Base-by-base conservation (phyloP, 2,113 vertebrate species). In the Spea bombifrons region DNA sequence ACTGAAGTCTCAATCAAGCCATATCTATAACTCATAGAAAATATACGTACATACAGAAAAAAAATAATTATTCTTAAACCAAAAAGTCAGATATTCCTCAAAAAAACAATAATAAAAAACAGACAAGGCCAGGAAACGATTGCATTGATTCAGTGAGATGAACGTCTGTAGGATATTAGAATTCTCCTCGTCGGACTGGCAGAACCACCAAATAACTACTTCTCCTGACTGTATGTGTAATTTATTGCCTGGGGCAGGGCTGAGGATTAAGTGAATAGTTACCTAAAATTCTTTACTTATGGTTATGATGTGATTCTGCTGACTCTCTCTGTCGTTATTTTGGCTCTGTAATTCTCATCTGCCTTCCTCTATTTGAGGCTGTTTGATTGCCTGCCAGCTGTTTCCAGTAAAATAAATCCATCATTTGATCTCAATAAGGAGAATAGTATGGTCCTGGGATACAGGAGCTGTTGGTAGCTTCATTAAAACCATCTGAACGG, bases 401-500 rank as follows among this genome's bases (percentile, higher is more conserved):
- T 59, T 66, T 79, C 70, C 63, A 73, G 70, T 17, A 57, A 78
- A 71, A 73, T 66, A 72, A 66, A 67, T 48, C 44, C 49, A 43
- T 73, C 5, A 46, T 66, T 65, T 76, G 9, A 68, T 65, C 57
- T 65, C 49, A 66, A 67, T 48, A 66, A 7, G 30, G 44, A 72
- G 43, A 59, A 9, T 47, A 30, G 30, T 30, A 70, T 73, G 70
- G 50, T 67, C 50, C 61, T 67, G n/a, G 13, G 67, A 53, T 66
- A 65, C 63, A 79, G 70, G 57, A 72, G 77, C 70, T 46, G 70
- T 10, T 50, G 16, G 77, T 73, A 79, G 71, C 70, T 44, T 79
- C 77, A 79, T 79, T 79, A 52, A 64, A 79, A 79, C 70, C 77
- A 79, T 61, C 77, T 79, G 77, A 79, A 66, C 63, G 68, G 55